These are phyloP conservation scores for Apteryx owenii DNA, from an alignment of 2,113 vertebrate genomes.

Conservation along the genomic window DNA sequence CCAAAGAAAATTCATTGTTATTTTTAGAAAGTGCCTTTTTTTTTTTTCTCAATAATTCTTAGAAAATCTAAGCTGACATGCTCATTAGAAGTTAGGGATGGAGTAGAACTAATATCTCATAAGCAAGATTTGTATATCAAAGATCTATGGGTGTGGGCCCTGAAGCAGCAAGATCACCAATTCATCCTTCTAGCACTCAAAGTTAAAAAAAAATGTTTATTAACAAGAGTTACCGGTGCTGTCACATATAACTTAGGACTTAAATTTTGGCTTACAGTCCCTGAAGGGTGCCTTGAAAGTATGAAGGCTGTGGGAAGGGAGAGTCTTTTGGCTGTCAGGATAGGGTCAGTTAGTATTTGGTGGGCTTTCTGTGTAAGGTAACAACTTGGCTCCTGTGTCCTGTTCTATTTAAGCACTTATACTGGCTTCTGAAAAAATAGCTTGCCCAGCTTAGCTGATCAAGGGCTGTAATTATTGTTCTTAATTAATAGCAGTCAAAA, in stretches of 20 bases:
- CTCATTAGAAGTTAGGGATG: background rate
- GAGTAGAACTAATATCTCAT: background rate
- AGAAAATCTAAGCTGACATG: background rate
- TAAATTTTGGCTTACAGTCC: background rate
- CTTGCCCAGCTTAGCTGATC: background rate
- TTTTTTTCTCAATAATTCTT: background rate
- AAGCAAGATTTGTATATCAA: background rate
- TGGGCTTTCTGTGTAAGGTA: background rate
- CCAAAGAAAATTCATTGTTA: background rate
- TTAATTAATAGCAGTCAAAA: background rate
- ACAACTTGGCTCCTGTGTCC: background rate
- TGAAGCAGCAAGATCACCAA: background rate
- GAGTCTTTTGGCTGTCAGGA: background rate
- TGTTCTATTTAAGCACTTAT: background rate
- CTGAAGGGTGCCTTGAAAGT: background rate
- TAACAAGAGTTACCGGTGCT: background rate
- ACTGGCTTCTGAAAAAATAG: background rate
- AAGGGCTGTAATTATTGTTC: background rate
- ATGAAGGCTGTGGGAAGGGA: background rate
- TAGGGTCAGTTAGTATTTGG: background rate
- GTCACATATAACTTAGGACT: background rate
- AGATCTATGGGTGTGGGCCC: background rate
- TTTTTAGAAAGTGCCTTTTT: background rate
- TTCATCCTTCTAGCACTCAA: background rate
- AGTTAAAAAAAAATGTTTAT: background rate